Evolutionary conservation across 2,113 vertebrate species (phyloP), one percentile per base, ranked within the genome.

Genomic region (Anas platyrhynchos): DNA sequence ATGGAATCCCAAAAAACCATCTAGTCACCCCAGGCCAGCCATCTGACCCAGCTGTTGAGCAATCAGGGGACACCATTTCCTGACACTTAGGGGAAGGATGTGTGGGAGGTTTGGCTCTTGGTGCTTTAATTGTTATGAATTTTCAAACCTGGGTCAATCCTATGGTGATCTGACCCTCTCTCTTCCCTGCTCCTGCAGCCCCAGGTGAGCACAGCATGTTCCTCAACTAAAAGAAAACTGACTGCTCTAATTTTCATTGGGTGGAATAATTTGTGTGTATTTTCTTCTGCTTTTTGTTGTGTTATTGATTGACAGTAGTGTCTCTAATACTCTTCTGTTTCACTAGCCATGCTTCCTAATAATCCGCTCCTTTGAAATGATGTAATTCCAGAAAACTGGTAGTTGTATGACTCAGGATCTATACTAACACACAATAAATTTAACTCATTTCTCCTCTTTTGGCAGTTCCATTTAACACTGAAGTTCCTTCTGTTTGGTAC

Each of bases 71-170:
- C 82, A 50, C 26, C 73, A 26, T 88, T 95, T 97, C 91, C 91
- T 95, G 94, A 85, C 75, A 92, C 54, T 87, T 82, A 76, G 32
- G 61, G 69, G 32, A 80, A 95, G 65, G 78, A 76, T 93, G 90
- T 38, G 69, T 96, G 81, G 90, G 86, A 91, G 81, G 59, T 69
- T 89, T 97, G 85, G 90, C 87, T 95, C 67, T 89, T 62, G 79
- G 77, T 11, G 8, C 86, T 91, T 90, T 59, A 92, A 77, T 56
- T 93, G 63, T 56, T 92, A 88, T 48, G 62, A 86, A 52, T 96
- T 97, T 93, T 94, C 84, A 96, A 94, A 94, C 91, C 74, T 92
- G 48, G 85, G 80, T 95, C 93, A 94, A 23, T 91, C 71, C 88
- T 94, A 41, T 34, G 55, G 94, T 95, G 86, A 93, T 66, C 65